These are phyloP conservation scores for Tenthredo amoena DNA, from an alignment of 2,888 invertebrate genomes.

Conservation along the genomic window DNA sequence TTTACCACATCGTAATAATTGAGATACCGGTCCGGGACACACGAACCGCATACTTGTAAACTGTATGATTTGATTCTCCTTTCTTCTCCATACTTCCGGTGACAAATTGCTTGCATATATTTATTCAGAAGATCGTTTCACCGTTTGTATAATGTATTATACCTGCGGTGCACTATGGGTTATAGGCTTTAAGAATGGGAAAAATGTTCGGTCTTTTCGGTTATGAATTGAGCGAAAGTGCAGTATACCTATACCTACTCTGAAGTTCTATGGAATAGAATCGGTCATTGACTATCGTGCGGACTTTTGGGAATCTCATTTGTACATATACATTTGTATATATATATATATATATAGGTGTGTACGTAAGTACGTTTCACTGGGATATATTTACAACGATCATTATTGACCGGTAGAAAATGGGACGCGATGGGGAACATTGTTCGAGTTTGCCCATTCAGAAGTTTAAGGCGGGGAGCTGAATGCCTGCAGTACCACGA, in stretches of 20 bases:
- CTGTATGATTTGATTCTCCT: background rate
- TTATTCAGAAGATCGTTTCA: background rate
- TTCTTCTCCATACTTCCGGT: background rate
- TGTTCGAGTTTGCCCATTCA: conserved; percentile 36
- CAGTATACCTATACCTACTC: background rate
- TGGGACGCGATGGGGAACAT: conserved; percentile 17
- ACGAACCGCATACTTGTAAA: background rate
- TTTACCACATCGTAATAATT: background rate
- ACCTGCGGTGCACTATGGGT: background rate
- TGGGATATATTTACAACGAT: conserved; percentile 30
- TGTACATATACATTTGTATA: background rate
- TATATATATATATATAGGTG: background rate
- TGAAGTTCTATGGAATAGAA: background rate
- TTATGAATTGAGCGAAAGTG: conserved; percentile 25
- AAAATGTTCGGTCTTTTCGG: background rate
- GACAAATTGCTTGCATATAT: conserved; percentile 12
- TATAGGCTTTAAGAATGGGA: background rate
- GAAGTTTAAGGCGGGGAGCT: conserved; percentile 36
- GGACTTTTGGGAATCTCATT: conserved; percentile 29
- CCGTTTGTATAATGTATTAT: conserved; percentile 1
- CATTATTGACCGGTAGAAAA: conserved; percentile 33
- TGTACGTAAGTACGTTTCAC: background rate
- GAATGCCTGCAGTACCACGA: conserved; percentile 30
- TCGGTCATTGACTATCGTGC: background rate
- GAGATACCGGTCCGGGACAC: background rate